Evolutionary conservation across 2,888 invertebrate genomes (phyloP), one percentile per base, ranked within the genome.

Genomic region (Palloptera scutellata): DNA sequence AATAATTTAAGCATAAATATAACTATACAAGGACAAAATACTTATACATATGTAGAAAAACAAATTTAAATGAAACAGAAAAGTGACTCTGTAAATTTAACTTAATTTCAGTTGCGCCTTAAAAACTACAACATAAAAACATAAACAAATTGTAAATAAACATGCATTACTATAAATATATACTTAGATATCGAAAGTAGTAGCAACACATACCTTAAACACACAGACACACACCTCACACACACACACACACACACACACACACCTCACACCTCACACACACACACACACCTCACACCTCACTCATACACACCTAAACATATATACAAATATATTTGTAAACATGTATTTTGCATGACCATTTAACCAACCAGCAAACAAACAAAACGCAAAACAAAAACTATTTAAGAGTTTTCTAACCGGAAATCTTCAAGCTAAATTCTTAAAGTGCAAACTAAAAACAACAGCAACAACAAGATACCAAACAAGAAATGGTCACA

Each of bases 401-500:
- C 30, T 55, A 55, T 13, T 20, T 55, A 55, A 55, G 55, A 40
- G 40, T 30, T 55, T 19, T 12, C 45, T 20, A 20, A 3, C 19
- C 41, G 8, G 45, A 52, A 9, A 41, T 20, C n/a, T 40, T 13
- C 17, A 55, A n/a, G 20, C 20, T 48, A 45, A 45, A 51, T 30
- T 30, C 17, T 45, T 48, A 20, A 19, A 48, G 19, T n/a, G n/a
- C 19, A 42, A 30, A 59, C 13, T 19, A 64, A 9, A 53, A 51
- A 13, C 10, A 48, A 53, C 42, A 51, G 10, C 10, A 45, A 54
- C 30, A 41, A 54, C 61, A 58, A 61, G 45, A 30, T 30, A 30
- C 54, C 61, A 67, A 64, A 70, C 67, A 72, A 68, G 68, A 75
- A 72, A 75, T 78, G 78, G 77, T 79, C 79, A 77, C 79, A 80